These are phyloP conservation scores for Cacoxenus indagator DNA, from an alignment of 2,888 invertebrate species.

Conservation along the genomic window DNA sequence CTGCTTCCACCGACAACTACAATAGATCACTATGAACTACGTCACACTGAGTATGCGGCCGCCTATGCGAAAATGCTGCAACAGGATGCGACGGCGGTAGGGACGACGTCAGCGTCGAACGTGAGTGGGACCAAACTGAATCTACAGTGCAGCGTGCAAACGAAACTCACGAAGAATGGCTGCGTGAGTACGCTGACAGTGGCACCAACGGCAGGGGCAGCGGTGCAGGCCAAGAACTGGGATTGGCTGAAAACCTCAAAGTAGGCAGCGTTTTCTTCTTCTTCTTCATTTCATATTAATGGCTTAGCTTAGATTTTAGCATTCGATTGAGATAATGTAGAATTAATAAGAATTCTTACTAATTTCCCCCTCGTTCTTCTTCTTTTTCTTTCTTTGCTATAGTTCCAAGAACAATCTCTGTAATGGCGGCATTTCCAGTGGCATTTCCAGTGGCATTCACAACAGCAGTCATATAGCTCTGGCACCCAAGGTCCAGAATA, in stretches of 20 bases:
- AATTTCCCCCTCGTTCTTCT: neutral
- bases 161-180: slow-evolving; percentile 63
- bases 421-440: slow-evolving; percentile 74
- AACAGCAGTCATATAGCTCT: slow-evolving; percentile 71
- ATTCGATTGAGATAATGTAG: neutral
- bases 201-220: neutral
- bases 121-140: slow-evolving; percentile 27
- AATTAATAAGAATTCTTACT: neutral
- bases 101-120: neutral
- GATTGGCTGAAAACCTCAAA: slow-evolving; percentile 51
- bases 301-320: neutral
- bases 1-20: neutral
- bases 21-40: slow-evolving; percentile 23
- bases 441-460: slow-evolving; percentile 50
- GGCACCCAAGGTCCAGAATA: slow-evolving; percentile 82
- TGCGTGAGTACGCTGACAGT: slow-evolving; percentile 53
- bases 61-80: slow-evolving; percentile 46
- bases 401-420: slow-evolving; percentile 81
- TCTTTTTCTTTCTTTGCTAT: slow-evolving; percentile 30
- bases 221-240: slow-evolving; percentile 26
- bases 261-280: slow-evolving; percentile 42
- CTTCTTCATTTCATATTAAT: neutral
- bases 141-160: slow-evolving; percentile 38
- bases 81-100: slow-evolving; percentile 31
- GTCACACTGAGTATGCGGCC: slow-evolving; percentile 46